Evolutionary conservation across 2,113 vertebrate species (phyloP), one percentile per base, ranked within the genome.

Genomic region (Pituophis catenifer): DNA sequence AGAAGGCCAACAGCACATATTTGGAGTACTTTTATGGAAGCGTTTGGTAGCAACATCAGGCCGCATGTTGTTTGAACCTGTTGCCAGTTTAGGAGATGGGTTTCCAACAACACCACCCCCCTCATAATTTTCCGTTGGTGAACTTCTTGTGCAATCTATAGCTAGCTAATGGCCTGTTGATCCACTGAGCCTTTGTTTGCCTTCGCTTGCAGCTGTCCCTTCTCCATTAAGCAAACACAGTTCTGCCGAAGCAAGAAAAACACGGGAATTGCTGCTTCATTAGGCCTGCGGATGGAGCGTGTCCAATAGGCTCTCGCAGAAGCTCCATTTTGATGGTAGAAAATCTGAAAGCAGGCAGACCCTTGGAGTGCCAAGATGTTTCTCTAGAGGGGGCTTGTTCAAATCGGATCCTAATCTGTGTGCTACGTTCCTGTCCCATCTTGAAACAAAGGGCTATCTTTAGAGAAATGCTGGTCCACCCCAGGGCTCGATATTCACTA

Each of bases 1-100:
- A 90, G 89, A 87, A 93, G 75, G 89, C 92, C 89, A 90, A 29
- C 48, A 55, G 50, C 57, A 90, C 89, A 90, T 93, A 93, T 55
- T 58, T 93, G 57, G 89, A 90, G 89, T 87, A 90, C 26, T 87
- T 90, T 52, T 81, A 29, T 38, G 89, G 92, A 29, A 93, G 50
- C 29, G 75, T 54, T 93, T 86, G 90, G 86, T 26, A 87, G 57
- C 44, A 93, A 65, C 92, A 87, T 54, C 89, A 44, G 50, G 29
- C 75, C 21, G 50, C n/a, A 90, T 87, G n/a, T 86, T 90, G 58
- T 90, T 90, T 90, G 89, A 86, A 87, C 57, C 89, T 90, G 15
- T 44, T 90, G 57, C 55, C 13, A 26, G 48, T 24, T 86, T 38
- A n/a, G 53, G 57, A 58, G 88, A 48, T 50, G 65, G 13, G 23